Base-by-base conservation (phyloP, 2,888 invertebrate species). In the Drosophila rellima region DNA sequence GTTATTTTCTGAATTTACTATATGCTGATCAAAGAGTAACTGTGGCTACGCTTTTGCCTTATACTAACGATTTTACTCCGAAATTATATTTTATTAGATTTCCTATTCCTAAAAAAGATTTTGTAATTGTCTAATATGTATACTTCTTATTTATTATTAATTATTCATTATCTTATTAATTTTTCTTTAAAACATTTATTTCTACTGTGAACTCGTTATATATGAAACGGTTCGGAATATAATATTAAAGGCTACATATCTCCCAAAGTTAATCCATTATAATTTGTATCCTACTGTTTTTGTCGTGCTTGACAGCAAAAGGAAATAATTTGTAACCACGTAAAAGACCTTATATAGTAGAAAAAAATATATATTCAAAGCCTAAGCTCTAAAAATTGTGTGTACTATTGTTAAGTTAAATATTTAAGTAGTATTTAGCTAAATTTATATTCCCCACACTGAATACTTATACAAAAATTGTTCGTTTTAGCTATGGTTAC, bases 401-500 rank as follows among this genome's bases (percentile, higher is more conserved):
- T 23, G 31, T 33, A 26, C 11, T 35, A 51, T 18, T 23, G 26
- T 60, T 42, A 17, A 17, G 15, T 26, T 56, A 56, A 18, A 56
- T 17, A 51, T 31, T 26, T 33, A 48, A 48, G 31, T 20, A 52
- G 17, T 20, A 26, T 23, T 60, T 60, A 60, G 33, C 44, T 35
- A 52, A 60, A 52, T 59, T 60, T 60, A 35, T 26, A 44, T 33
- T 51, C 42, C 50, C 20, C 29, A 39, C 55, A 23, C 45, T 61
- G 29, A 35, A 45, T 54, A 44, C 23, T 33, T 52, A 44, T 52
- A 11, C 33, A 35, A 26, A 31, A 31, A 37, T 39, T 39, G 57
- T 57, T 48, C 55, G 26, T 45, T 62, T 37, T 44, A 60, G 52
- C 37, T 56, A 56, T 48, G 47, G 39, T 57, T 57, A 57, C 47